Conservation (phyloP, 2,113 vertebrate species). For the Pedetes capensis region DNA sequence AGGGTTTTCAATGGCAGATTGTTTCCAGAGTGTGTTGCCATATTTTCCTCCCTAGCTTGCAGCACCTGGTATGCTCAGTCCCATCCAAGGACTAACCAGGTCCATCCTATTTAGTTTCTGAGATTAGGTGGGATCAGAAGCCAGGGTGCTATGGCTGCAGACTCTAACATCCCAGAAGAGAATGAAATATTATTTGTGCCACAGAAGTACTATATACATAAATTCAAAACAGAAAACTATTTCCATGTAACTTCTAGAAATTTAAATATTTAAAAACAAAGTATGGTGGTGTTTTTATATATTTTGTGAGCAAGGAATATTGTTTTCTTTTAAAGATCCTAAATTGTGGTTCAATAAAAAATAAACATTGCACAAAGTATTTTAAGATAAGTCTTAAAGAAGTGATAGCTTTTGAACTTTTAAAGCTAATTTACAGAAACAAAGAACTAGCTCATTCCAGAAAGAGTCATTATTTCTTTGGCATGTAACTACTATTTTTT, state of each 20-base stretch:
- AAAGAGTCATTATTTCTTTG: background rate
- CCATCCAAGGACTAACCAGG: no score
- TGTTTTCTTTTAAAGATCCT: background rate
- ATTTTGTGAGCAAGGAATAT: background rate
- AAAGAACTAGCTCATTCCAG: background rate
- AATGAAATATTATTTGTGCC: background rate
- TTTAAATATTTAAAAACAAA: background rate
- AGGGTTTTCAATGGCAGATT: no score
- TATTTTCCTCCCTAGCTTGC: no score
- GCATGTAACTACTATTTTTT: background rate
- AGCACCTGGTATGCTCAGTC: no score
- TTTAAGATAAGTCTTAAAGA: background rate
- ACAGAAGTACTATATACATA: background rate
- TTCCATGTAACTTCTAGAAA: background rate
- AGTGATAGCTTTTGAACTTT: background rate
- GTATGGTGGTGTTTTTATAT: background rate
- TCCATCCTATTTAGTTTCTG: no score
- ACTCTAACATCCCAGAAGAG: background rate
- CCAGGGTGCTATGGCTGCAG: no score
- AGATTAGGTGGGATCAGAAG: no score
- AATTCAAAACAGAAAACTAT: background rate
- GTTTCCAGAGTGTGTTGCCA: no score
- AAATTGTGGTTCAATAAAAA: background rate
- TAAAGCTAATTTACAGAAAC: conserved; percentile 14
- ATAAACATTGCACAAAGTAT: background rate